A percentile compares a stretch with the other conserved stretches of the same genome.
Conservation (phyloP, 1,140 invertebrate genomes). For the Geopemphigus sp. region DNA sequence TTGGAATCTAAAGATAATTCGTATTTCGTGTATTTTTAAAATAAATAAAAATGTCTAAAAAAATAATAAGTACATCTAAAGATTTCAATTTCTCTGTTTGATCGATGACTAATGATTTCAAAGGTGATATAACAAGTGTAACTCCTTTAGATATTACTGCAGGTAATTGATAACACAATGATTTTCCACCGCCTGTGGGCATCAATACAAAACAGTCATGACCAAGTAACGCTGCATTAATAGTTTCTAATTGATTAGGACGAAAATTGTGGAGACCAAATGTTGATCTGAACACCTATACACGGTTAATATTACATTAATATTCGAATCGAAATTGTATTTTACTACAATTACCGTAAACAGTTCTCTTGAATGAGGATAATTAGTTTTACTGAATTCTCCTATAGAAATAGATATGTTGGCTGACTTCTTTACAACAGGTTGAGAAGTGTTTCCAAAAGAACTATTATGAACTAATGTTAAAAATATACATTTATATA, state of each 20-base stretch:
- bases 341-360: conserved; percentile 7
- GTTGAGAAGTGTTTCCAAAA: background rate
- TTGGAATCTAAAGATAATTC: conserved; percentile 65
- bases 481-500: background rate
- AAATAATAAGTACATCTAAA: conserved; percentile 66
- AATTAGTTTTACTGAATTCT: conserved; percentile 48
- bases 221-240: conserved; percentile 85
- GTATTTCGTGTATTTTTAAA: background rate
- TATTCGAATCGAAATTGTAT: too few relatives aligned
- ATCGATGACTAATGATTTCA: conserved; percentile 92
- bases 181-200: conserved; percentile 98
- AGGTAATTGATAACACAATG: conserved; percentile 91
- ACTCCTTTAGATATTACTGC: conserved; percentile 73
- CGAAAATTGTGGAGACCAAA: conserved; percentile 88
- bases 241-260: conserved; percentile 88
- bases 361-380: conserved; percentile 45
- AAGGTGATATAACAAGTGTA: conserved; percentile 92
- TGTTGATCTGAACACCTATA: conserved; percentile 66
- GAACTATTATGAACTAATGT: background rate
- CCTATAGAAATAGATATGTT: conserved; percentile 1
- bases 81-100: conserved; percentile 86
- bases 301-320: background rate
- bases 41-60: background rate
- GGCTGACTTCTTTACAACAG: background rate
- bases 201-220: conserved; percentile 94